These are phyloP conservation scores for Schizopygopsis malacanthus DNA, from an alignment of 2,797 vertebrate species.

Conservation along the genomic window DNA sequence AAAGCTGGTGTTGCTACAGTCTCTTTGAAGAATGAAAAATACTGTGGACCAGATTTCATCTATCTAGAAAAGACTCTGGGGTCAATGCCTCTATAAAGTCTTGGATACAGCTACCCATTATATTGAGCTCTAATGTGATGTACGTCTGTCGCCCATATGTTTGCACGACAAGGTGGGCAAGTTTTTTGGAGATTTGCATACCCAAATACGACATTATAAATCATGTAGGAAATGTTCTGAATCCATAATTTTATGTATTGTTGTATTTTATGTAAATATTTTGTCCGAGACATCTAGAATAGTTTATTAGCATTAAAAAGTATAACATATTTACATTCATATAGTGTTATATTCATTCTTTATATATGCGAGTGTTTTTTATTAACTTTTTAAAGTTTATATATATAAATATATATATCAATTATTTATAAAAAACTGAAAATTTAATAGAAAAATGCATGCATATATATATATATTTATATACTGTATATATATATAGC, in stretches of 20 bases:
- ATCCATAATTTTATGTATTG: not conserved
- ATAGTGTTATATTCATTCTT: too few species aligned
- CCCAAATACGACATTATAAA: not conserved
- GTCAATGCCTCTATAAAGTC: conserved; percentile 18
- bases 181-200: not conserved
- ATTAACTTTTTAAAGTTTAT: too few species aligned
- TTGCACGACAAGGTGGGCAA: not conserved
- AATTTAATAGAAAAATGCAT: too few species aligned
- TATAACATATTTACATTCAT: too few species aligned
- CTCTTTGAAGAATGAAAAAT: conserved; percentile 43
- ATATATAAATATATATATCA: too few species aligned
- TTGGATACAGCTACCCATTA: conserved; percentile 19
- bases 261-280: not conserved
- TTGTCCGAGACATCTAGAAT: too few species aligned
- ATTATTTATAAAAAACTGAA: too few species aligned
- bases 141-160: conserved; percentile 4
- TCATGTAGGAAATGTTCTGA: not conserved
- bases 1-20: conserved; percentile 3
- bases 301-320: too few species aligned
- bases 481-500: too few species aligned
- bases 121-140: conserved; percentile 19
- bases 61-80: conserved; percentile 34
- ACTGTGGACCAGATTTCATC: conserved; percentile 27
- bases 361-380: too few species aligned
- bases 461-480: too few species aligned